These are phyloP conservation scores for Schmidtea mediterranea DNA, from an alignment of 1,140 invertebrate genomes.

Conservation along the genomic window DNA sequence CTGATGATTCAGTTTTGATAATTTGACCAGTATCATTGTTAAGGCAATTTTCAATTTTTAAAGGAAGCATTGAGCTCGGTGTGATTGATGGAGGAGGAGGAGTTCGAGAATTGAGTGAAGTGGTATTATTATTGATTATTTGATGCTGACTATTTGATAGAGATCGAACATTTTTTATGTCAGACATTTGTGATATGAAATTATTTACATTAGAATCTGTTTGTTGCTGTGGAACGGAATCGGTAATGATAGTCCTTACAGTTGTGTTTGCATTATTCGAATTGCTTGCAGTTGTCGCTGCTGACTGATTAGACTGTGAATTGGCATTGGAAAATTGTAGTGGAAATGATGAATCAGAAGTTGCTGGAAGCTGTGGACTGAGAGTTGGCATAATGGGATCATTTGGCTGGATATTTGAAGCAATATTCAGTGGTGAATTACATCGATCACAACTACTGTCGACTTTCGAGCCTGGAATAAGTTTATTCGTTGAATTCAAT, in stretches of 20 bases:
- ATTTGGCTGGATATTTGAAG: too few relatives aligned
- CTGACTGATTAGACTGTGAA: neutral
- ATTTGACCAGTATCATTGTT: too few relatives aligned
- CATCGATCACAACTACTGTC: too few relatives aligned
- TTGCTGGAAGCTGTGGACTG: too few relatives aligned
- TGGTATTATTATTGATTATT: neutral
- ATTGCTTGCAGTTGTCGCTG: neutral
- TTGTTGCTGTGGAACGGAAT: too few relatives aligned
- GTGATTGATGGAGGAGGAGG: neutral
- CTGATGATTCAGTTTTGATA: too few relatives aligned
- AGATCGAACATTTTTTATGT: neutral
- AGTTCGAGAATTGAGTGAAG: neutral
- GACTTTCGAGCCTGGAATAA: too few relatives aligned
- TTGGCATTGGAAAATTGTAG: neutral
- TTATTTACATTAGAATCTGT: neutral
- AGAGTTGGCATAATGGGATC: too few relatives aligned
- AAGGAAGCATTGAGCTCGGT: conserved; percentile 4
- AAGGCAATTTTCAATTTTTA: too few relatives aligned
- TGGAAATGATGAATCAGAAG: neutral
- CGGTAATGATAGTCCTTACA: too few relatives aligned
- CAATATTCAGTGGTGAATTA: too few relatives aligned
- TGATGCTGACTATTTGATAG: neutral
- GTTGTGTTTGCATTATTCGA: neutral
- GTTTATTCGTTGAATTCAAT: too few relatives aligned
- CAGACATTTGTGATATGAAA: neutral